Evolutionary conservation across 2,888 invertebrate species (phyloP).

Genomic region (Lycophotia porphyrea): DNA sequence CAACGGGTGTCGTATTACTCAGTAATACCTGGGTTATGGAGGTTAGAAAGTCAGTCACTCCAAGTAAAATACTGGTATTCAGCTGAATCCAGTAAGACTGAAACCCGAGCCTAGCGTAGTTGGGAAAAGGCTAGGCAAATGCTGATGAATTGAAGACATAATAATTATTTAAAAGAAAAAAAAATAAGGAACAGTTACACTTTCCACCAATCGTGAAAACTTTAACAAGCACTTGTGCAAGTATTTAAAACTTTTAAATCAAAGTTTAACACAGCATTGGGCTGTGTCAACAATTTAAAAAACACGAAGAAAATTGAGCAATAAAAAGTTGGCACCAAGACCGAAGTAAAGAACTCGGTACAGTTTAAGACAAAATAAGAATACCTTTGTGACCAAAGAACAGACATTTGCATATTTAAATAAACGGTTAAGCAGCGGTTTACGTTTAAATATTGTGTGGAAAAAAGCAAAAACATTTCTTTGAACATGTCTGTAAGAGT

Average conservation of each 20-base stretch:
- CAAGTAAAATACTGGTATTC: too few relatives aligned
- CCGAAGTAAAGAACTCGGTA: conserved; percentile 15
- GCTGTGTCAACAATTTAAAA: conserved; percentile 22
- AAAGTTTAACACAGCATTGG: background rate
- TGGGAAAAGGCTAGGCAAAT: too few relatives aligned
- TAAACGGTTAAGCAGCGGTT: conserved; percentile 21
- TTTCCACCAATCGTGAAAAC: background rate
- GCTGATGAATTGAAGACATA: background rate
- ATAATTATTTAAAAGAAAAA: background rate
- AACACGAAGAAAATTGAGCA: conserved; percentile 42
- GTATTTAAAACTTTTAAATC: conserved; percentile 9
- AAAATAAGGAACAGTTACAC: background rate
- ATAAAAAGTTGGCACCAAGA: conserved; percentile 33
- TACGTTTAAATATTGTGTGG: conserved; percentile 21
- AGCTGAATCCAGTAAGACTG: too few relatives aligned
- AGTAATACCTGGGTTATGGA: too few relatives aligned
- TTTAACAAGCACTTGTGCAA: background rate
- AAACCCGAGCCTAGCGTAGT: too few relatives aligned
- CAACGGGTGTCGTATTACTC: too few relatives aligned
- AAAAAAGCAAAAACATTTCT: conserved; percentile 15
- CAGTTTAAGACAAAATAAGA: conserved; percentile 35
- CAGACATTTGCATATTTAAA: conserved; percentile 55
- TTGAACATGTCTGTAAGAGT: conserved; percentile 10
- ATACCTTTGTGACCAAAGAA: conserved; percentile 54
- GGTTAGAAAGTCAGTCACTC: too few relatives aligned